Base-by-base conservation (phyloP, 2,888 invertebrate species). In the Eucriotettix oculatus region DNA sequence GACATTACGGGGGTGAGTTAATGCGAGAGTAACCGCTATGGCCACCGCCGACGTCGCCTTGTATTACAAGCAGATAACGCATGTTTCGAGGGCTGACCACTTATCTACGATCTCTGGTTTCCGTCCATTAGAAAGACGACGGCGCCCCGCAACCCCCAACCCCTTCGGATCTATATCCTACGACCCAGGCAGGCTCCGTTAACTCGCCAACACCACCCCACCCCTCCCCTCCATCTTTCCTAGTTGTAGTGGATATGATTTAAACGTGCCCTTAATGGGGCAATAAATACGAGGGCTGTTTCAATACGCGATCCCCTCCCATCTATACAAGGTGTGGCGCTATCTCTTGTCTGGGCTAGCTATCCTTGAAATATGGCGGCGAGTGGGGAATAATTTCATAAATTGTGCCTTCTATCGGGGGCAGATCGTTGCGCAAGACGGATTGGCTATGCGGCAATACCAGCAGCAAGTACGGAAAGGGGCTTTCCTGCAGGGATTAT, bases 251-350 rank as follows among this genome's bases (percentile, higher is more conserved):
- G 29, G 55, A 55, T 73, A 78, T 78, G 78, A 78, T 78, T 79
- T 78, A 78, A 77, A 74, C 75, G 72, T 73, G 71, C 74, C 76
- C 78, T 77, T 79, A 78, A 78, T 79, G 78, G 78, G 76, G 75
- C 78, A 76, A 78, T 78, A 78, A 78, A 78, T 78, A 78, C 29
- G 29, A 75, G 74, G 72, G 75, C 74, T 57, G 77, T 78, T 78
- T 78, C 78, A 77, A 78, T 78, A 63, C 63, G 52, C 16, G 61
- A 58, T 54, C 56, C 53, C 53, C 56, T 53, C 42, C 57, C 54
- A 59, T 56, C 59, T 29, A 29, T 29, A n/a, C 48, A 48, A 48
- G 48, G 48, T 48, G 48, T 48, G 48, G 14, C n/a, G 48, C 48
- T 48, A 48, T 48, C 48, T 48, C 48, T 48, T 48, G 48, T 48